phyloP scores from a whole-genome alignment of 2,797 vertebrate genomes.

The Botia almorhae region DNA sequence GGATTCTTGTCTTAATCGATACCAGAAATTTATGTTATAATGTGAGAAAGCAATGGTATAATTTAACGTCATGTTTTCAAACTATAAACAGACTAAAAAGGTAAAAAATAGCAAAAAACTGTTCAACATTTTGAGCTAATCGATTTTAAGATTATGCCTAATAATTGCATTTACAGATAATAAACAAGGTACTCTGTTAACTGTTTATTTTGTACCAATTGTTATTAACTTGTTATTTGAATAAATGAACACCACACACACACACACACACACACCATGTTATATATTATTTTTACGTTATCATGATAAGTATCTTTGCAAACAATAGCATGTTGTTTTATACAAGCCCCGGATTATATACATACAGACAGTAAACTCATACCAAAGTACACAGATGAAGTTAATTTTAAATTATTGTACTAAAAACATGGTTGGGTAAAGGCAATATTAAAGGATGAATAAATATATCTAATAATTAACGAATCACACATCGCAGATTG shows the following conservation, averaged over 20 bases:
- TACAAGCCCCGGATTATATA: no score
- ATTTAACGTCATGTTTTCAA: constrained; percentile 7
- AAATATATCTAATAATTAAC: not conserved
- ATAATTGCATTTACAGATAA: constrained; percentile 40
- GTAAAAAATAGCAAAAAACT: constrained; percentile 6
- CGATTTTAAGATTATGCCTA: constrained; percentile 1
- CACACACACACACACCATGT: constrained; percentile 28
- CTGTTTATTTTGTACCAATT: constrained; percentile 42
- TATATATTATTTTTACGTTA: not conserved
- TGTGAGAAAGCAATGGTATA: constrained; percentile 22
- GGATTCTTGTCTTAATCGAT: constrained; percentile 27
- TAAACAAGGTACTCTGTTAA: constrained; percentile 26
- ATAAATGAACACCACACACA: constrained; percentile 49
- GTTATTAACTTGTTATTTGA: constrained; percentile 47
- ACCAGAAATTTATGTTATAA: constrained; percentile 25
- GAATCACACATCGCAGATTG: not conserved
- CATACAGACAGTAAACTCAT: no score
- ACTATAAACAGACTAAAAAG: constrained; percentile 5
- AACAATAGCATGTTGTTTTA: not conserved
- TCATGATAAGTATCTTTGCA: not conserved
- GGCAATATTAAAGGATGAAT: not conserved
- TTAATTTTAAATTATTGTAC: not conserved
- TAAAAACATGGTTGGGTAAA: no score
- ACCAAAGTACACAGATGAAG: not conserved
- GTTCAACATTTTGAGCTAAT: constrained; percentile 8